phyloP scores from a whole-genome alignment of 2,113 vertebrate species.

The Orcinus orca region DNA sequence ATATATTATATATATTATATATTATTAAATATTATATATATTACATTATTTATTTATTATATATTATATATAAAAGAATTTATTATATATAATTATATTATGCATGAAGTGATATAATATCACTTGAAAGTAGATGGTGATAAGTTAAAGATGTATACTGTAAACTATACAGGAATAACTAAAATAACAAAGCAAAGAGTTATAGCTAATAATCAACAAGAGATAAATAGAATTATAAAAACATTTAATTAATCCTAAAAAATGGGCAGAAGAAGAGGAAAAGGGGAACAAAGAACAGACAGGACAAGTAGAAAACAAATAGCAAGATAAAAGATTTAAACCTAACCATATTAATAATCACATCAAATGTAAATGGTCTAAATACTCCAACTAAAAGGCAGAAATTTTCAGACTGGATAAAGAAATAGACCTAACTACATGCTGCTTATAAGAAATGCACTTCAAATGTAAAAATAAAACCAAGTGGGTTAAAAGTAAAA shows the following conservation, averaged over 20 bases:
- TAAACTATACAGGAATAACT: no score
- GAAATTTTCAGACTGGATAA: constrained; percentile 12
- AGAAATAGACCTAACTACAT: background rate
- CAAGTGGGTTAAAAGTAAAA: constrained; percentile 33
- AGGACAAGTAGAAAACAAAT: background rate
- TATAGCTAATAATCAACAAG: constrained; percentile 4
- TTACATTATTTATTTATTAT: no score
- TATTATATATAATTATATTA: background rate
- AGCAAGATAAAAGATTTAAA: background rate
- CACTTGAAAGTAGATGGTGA: background rate
- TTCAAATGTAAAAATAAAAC: constrained; percentile 24
- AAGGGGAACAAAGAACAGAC: background rate
- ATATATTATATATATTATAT: no score
- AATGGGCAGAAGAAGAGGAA: background rate
- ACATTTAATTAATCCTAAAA: background rate
- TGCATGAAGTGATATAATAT: background rate
- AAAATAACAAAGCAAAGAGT: background rate
- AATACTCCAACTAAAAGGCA: constrained; percentile 11
- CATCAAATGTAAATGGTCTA: constrained; percentile 23
- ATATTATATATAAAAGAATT: no score
- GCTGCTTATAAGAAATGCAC: background rate
- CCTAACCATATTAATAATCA: background rate
- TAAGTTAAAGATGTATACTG: background rate
- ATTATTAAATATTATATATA: no score
- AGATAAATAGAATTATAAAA: constrained; percentile 22